Evolutionary conservation across 92 coral and sea anemone species (phyloP).

Genomic region (Zoanthus gigantus): DNA sequence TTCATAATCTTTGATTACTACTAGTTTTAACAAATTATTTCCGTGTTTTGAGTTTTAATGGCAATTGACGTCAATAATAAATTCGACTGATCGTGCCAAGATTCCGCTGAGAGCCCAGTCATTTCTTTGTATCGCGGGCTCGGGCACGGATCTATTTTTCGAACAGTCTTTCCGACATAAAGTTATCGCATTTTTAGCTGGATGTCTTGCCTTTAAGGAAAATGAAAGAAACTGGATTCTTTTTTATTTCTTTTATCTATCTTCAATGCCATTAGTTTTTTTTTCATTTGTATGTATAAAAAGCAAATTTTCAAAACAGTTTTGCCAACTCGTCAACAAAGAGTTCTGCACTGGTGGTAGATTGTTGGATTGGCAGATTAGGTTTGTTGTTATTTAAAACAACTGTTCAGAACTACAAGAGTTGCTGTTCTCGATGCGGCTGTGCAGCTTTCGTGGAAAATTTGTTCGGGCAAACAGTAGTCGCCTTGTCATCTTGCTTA

Average conservation of each 20-base stretch:
- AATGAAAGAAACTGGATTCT: background rate
- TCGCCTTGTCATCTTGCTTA: conserved; percentile 6
- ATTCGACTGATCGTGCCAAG: no score
- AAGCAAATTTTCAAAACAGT: background rate
- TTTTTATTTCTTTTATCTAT: background rate
- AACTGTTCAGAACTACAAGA: background rate
- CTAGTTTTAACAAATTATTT: no score
- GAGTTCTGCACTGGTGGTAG: conserved; percentile 11
- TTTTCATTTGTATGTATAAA: background rate
- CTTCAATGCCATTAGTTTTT: conserved; percentile 14
- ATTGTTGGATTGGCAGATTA: background rate
- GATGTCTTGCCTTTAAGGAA: background rate
- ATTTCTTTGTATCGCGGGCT: background rate
- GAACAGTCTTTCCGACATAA: background rate
- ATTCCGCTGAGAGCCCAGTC: no score
- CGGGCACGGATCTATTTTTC: background rate
- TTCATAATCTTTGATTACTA: no score
- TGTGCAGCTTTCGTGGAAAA: conserved; percentile 32
- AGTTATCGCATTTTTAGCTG: no score
- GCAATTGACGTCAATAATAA: no score
- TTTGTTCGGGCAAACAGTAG: conserved; percentile 8
- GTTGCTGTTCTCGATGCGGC: conserved; percentile 20
- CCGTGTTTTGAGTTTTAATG: no score
- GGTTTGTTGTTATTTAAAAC: background rate
- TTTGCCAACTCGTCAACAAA: conserved; percentile 29